Percentiles rank a stretch among this genome's conserved stretches.
Evolutionary conservation across 2,797 vertebrate genomes (phyloP).

Genomic region (Chloroceryle amazona): DNA sequence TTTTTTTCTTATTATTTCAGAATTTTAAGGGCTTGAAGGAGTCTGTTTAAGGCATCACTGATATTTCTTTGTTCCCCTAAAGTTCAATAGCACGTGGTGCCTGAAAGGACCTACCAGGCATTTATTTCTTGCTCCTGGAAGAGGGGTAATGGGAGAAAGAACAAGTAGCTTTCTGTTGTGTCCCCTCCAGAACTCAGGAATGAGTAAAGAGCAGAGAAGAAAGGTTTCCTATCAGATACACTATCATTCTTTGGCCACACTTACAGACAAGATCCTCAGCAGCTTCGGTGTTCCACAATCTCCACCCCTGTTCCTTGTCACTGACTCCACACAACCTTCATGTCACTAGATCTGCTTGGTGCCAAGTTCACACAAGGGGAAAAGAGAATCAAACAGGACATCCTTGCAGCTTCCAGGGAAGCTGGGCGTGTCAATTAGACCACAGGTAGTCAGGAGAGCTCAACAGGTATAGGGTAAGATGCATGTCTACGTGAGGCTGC

Average conservation of each 20-base stretch:
- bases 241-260: neutral
- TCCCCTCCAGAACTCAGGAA: neutral
- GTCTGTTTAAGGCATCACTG: neutral
- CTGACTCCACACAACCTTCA: neutral
- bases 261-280: neutral
- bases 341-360: neutral
- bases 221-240: neutral
- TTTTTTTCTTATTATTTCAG: neutral
- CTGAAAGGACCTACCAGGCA: neutral
- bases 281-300: neutral
- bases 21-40: neutral
- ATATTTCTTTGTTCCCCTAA: neutral
- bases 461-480: neutral
- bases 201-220: neutral
- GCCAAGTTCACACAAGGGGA: neutral
- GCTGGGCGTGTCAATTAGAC: neutral
- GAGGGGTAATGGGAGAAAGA: neutral
- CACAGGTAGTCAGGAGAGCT: neutral
- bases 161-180: neutral
- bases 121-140: neutral
- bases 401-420: neutral
- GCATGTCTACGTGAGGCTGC: neutral
- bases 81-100: neutral
- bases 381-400: neutral
- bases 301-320: neutral